These are phyloP conservation scores for Callimorpha dominula DNA, from an alignment of 2,888 invertebrate genomes.

Conservation along the genomic window DNA sequence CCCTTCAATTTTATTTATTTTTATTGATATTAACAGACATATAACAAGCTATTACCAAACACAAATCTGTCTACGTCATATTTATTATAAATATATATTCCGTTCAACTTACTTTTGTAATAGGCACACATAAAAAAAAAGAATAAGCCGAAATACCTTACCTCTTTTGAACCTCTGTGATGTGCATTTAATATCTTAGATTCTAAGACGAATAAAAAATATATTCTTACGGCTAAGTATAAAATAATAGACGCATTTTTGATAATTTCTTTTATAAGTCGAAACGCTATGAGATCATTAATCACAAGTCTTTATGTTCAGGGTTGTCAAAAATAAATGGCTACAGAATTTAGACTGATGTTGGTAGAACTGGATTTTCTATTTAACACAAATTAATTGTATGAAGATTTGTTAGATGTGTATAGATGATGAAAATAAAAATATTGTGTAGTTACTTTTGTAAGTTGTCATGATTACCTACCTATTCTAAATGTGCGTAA, in stretches of 20 bases:
- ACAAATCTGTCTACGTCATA: constrained; percentile 6
- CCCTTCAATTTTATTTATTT: too few relatives aligned
- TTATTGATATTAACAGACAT: background rate
- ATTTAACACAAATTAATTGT: background rate
- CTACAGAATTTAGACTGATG: background rate
- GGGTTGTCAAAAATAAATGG: constrained; percentile 36
- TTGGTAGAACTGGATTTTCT: background rate
- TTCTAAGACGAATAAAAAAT: constrained; percentile 31
- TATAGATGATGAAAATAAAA: too few relatives aligned
- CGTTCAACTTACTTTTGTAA: constrained; percentile 4
- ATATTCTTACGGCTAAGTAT: constrained; percentile 62
- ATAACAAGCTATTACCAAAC: background rate
- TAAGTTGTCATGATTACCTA: background rate
- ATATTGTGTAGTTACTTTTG: background rate
- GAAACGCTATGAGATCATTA: constrained; percentile 64
- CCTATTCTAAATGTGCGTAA: too few relatives aligned
- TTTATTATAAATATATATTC: constrained; percentile 14
- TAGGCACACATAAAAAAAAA: constrained; percentile 9
- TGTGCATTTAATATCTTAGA: constrained; percentile 50
- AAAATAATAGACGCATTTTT: constrained; percentile 72
- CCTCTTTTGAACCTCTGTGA: constrained; percentile 20
- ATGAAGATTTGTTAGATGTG: too few relatives aligned
- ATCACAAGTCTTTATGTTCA: constrained; percentile 60
- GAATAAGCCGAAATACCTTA: constrained; percentile 5
- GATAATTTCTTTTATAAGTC: constrained; percentile 61